Evolutionary conservation across 2,113 vertebrate genomes (phyloP), one percentile per base, ranked within the genome.

Genomic region (Capricornis sumatraensis): DNA sequence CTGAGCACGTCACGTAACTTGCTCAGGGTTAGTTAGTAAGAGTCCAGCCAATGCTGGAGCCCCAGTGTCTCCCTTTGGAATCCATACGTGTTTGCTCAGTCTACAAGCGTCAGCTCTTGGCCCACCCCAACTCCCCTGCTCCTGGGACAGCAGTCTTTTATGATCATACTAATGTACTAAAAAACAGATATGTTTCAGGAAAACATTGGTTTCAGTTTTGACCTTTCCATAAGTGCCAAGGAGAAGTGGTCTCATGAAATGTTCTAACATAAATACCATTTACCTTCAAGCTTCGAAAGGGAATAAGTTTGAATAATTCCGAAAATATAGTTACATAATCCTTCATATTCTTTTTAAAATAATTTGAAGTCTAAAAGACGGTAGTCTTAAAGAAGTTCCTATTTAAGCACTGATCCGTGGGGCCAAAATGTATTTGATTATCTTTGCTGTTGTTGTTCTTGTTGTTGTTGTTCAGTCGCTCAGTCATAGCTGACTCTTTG

Each of bases 171-270:
- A 16, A 11, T 94, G 93, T 95, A 67, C 45, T 97, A 97, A 96
- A 97, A 97, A 89, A 36, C 95, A 98, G 94, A 47, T 93, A 17
- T 81, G 94, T 95, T 71, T 85, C 96, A 97, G 95, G 53, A 94
- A 89, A 78, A 43, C 58, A 19, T 43, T 57, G 62, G 30, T 87
- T 95, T 94, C 4, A 3, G 33, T 95, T 93, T 92, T 84, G 57
- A 94, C 74, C 76, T 95, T 87, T 87, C 50, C 13, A 17, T 96
- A 91, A 94, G 52, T 82, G 57, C 12, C 78, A 88, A 94, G 36
- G 36, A 94, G 36, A 94, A 52, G 17, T 43, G 36, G 15, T 87
- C 76, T 93, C 27, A 50, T 62, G 81, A 60, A 96, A 87, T 58
- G 57, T 83, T 76, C 82, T 91, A 2, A 55, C 58, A 15, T 95